Conservation (phyloP, 2,888 invertebrate species). For the Dermolepida albohirtum region DNA sequence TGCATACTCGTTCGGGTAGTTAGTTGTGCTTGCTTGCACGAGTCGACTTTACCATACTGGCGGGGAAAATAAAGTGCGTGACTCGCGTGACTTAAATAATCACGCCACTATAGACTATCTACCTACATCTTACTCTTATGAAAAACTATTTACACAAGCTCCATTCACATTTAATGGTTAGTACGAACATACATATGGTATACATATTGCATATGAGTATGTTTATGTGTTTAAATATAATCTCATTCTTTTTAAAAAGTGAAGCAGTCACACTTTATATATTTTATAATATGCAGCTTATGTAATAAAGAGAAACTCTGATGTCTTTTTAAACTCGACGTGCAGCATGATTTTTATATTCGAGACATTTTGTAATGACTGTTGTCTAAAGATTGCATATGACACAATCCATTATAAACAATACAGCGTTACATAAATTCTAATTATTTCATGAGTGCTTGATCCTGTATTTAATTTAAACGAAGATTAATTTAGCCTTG, state of each 20-base stretch:
- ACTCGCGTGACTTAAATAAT: slow-evolving; percentile 47
- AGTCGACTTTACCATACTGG: slow-evolving; percentile 10
- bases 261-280: background rate
- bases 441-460: too few species aligned
- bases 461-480: too few species aligned
- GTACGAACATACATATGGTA: too few species aligned
- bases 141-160: slow-evolving; percentile 13
- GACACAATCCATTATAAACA: too few species aligned
- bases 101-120: slow-evolving; percentile 27
- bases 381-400: too few species aligned
- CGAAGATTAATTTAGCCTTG: too few species aligned
- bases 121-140: slow-evolving; percentile 9
- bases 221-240: slow-evolving; percentile 9
- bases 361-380: too few species aligned
- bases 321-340: too few species aligned
- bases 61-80: slow-evolving; percentile 47
- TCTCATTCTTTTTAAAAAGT: slow-evolving; percentile 1
- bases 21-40: slow-evolving; percentile 9
- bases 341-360: too few species aligned
- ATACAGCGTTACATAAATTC: too few species aligned
- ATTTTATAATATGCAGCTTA: background rate
- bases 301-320: slow-evolving; percentile 7
- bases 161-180: slow-evolving; percentile 8
- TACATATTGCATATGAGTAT: background rate
- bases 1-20: slow-evolving; percentile 7